Evolutionary conservation across 2,888 invertebrate species (phyloP).

Genomic region (Euzetes globulus): DNA sequence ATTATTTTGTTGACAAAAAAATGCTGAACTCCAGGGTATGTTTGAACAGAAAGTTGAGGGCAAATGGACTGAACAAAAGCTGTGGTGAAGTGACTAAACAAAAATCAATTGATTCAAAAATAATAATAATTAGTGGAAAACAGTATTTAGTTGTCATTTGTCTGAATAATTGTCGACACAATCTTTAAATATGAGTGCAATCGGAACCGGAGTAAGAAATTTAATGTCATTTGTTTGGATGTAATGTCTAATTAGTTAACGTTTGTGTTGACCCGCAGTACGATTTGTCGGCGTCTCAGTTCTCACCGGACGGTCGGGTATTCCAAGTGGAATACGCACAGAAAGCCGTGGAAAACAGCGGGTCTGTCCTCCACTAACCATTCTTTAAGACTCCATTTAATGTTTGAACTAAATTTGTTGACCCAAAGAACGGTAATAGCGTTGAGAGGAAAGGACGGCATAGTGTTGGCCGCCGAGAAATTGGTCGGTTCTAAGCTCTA

Average conservation of each 20-base stretch:
- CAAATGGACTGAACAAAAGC: neutral
- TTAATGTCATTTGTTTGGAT: conserved; percentile 43
- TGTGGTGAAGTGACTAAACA: no score
- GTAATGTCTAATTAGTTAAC: conserved; percentile 8
- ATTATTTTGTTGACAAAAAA: neutral
- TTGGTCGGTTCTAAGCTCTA: conserved; percentile 85
- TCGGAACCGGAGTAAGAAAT: conserved; percentile 78
- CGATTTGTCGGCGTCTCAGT: conserved; percentile 99
- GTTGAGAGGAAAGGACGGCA: conserved; percentile 86
- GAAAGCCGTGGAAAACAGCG: conserved; percentile 97
- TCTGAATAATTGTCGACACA: neutral
- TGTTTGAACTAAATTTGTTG: conserved; percentile 47
- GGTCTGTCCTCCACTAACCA: conserved; percentile 46
- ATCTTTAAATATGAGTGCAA: conserved; percentile 68
- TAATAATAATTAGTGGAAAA: neutral
- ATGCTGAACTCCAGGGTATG: neutral
- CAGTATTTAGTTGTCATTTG: neutral
- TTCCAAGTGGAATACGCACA: conserved; percentile 99
- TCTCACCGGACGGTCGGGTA: conserved; percentile 97
- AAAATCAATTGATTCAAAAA: neutral
- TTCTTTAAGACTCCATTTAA: conserved; percentile 9
- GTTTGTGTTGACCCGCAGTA: conserved; percentile 58
- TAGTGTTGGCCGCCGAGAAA: conserved; percentile 96
- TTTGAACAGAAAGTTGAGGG: neutral
- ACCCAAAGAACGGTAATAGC: conserved; percentile 70